phyloP scores from a whole-genome alignment of 2,113 vertebrate species.

The Dissostichus mawsoni region DNA sequence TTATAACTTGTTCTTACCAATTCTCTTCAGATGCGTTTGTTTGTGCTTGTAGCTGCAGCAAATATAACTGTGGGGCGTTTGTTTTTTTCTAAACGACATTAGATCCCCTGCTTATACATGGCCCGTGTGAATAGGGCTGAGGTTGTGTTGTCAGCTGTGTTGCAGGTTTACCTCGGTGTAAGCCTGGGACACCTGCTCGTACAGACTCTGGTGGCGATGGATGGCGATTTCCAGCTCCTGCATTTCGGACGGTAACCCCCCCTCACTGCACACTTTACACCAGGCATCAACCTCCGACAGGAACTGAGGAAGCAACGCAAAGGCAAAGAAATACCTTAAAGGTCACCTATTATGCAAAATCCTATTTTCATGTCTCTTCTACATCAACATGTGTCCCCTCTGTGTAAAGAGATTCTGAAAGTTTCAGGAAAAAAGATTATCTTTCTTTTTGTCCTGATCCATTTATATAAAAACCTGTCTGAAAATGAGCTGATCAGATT shows the following conservation, averaged over 20 bases:
- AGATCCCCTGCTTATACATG: not conserved
- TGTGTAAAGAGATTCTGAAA: too few species aligned
- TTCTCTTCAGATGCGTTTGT: not conserved
- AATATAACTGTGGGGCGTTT: not conserved
- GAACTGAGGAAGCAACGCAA: conserved; percentile 83
- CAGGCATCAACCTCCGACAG: conserved; percentile 97
- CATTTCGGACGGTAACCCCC: conserved; percentile 95
- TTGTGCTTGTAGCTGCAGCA: not conserved
- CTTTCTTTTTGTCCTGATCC: too few species aligned
- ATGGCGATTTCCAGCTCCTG: conserved; percentile 98
- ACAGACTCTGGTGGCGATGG: conserved; percentile 97
- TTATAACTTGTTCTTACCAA: not conserved
- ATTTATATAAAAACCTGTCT: too few species aligned
- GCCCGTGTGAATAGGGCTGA: conserved; percentile 82
- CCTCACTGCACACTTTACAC: conserved; percentile 98
- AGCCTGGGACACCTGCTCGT: conserved; percentile 97
- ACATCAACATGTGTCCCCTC: too few species aligned
- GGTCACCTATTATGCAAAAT: too few species aligned
- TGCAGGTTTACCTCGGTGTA: conserved; percentile 93
- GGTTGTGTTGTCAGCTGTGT: conserved; percentile 91
- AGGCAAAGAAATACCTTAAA: not conserved
- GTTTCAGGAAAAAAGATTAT: too few species aligned
- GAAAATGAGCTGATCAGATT: too few species aligned
- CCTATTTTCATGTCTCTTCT: too few species aligned
- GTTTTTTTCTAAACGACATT: too few species aligned